A percentile compares a stretch with the other conserved stretches of the same genome.
These are phyloP conservation scores for Scomberomorus guttatus DNA, from an alignment of 2,797 vertebrate genomes.

Conservation along the genomic window DNA sequence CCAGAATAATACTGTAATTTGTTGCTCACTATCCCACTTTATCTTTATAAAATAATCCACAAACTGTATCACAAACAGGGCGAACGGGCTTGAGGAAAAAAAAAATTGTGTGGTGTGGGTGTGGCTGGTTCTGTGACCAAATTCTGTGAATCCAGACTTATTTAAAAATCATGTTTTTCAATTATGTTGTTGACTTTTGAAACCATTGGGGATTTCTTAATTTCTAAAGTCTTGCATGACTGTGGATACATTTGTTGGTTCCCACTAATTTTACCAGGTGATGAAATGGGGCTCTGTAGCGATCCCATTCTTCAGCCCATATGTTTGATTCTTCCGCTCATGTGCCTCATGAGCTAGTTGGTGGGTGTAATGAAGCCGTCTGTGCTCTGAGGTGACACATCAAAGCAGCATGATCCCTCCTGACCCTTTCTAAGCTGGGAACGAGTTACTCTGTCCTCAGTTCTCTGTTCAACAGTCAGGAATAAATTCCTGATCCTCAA, in stretches of 20 bases:
- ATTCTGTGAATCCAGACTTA: slow-evolving; percentile 3
- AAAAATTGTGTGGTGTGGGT: slow-evolving; percentile 2
- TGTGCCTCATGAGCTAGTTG: slow-evolving; percentile 57
- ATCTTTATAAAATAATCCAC: neutral
- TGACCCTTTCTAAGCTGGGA: slow-evolving; percentile 61
- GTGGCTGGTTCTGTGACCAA: slow-evolving; percentile 14
- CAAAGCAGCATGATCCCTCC: slow-evolving; percentile 72
- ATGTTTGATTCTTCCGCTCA: slow-evolving; percentile 25
- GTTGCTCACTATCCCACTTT: neutral
- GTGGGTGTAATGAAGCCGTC: slow-evolving; percentile 69
- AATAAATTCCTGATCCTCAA: slow-evolving; percentile 63
- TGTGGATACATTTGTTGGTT: slow-evolving; percentile 10
- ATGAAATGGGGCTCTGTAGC: slow-evolving; percentile 28
- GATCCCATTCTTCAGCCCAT: slow-evolving; percentile 19
- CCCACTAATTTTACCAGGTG: neutral
- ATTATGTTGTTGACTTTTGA: neutral
- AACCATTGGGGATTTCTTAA: neutral
- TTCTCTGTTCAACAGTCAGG: slow-evolving; percentile 49
- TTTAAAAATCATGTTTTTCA: neutral
- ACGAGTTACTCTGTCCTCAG: slow-evolving; percentile 65
- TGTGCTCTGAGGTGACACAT: slow-evolving; percentile 77
- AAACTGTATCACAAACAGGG: neutral
- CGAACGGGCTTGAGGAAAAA: neutral
- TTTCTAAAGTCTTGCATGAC: neutral
- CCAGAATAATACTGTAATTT: neutral